Base-by-base conservation (phyloP, 2,113 vertebrate genomes). In the Dolichallabes microphthalmus region DNA sequence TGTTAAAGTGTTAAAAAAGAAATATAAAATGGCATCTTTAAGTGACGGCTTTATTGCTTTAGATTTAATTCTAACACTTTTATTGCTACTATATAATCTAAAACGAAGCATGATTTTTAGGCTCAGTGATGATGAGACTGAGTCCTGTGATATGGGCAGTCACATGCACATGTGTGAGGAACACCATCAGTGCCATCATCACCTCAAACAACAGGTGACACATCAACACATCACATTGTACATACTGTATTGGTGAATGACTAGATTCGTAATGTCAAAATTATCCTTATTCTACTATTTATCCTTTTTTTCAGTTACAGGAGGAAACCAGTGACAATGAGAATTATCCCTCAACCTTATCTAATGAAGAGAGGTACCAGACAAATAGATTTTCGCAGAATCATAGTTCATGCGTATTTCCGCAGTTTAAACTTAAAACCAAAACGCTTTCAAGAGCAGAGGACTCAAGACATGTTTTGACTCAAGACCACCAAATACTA, bases 291-390 rank as follows among this genome's bases (percentile, higher is more conserved):
- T 75, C 13, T 32, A 4, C 7, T 45, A 45, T 45, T 0, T 45
- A 45, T 45, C 13, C 75, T 55, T 57, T 85, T 50, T 60, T 58
- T 79, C 39, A 66, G 80, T 89, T 61, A 73, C 83, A 89, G 88
- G 86, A 89, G 75, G 82, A 68, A 87, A 74, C 61, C 80, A 80
- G 52, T 55, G 86, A 89, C 84, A 82, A 52, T 83, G 88, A 89
- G 71, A 86, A 86, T 66, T 75, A 81, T 35, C 79, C 73, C 52
- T 82, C 84, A 84, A 84, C 83, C 80, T 83, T 89, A 80, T 89
- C 86, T 53, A 83, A 60, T 57, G 83, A 89, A 60, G 88, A 89
- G 61, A 89, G 88, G 88, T 85, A 86, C 58, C n/a, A 60, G 79
- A 89, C 80, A 74, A 85, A 81, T 82, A 74, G 85, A 60, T 64